phyloP scores from a whole-genome alignment of 2,113 vertebrate species.

The Salminus brasiliensis region DNA sequence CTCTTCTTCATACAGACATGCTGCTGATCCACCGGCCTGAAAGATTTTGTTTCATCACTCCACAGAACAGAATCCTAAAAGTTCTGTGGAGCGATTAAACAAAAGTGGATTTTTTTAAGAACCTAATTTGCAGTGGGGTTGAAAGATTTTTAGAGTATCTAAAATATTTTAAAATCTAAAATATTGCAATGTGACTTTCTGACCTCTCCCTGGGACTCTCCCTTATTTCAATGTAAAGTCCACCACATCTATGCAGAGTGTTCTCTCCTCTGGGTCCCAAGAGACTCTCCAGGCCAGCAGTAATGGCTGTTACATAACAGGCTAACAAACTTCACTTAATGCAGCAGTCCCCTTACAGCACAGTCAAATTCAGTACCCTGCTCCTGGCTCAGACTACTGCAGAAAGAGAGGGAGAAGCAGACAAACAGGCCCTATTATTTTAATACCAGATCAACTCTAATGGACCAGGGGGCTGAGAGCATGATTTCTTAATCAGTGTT shows the following conservation, averaged over 20 bases:
- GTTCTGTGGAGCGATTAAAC: too few species aligned
- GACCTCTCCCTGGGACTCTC: too few species aligned
- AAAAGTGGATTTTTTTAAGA: too few species aligned
- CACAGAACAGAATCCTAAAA: too few species aligned
- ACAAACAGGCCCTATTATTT: slow-evolving; percentile 5
- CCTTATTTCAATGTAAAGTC: neutral
- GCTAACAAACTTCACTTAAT: slow-evolving; percentile 23
- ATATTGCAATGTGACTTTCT: too few species aligned
- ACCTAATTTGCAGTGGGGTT: too few species aligned
- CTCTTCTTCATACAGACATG: too few species aligned
- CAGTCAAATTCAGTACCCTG: slow-evolving; percentile 6
- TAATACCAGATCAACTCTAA: neutral
- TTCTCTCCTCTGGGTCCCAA: neutral
- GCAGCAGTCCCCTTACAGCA: neutral
- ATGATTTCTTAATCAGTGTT: slow-evolving; percentile 35
- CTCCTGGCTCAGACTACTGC: neutral
- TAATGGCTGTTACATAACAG: slow-evolving; percentile 27
- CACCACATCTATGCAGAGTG: neutral
- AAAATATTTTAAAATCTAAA: too few species aligned
- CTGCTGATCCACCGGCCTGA: too few species aligned
- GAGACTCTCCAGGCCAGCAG: neutral
- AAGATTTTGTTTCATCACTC: too few species aligned
- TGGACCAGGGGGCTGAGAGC: slow-evolving; percentile 5
- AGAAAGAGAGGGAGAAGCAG: neutral
- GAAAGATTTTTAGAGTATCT: too few species aligned